phyloP scores from a whole-genome alignment of 2,113 vertebrate species.

The Equus quagga region DNA sequence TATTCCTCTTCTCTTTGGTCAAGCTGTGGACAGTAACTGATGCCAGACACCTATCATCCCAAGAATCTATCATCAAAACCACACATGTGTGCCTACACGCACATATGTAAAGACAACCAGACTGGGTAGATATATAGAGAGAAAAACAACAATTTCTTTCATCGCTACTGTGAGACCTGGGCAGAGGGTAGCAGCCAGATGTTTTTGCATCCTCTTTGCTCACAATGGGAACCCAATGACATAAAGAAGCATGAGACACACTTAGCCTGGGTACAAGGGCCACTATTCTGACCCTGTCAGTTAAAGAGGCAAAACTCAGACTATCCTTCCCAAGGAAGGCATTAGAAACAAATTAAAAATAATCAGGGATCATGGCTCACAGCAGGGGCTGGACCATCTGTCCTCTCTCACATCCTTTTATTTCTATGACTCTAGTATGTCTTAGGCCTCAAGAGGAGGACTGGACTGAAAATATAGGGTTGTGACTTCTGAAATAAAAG shows the following conservation, averaged over 20 bases:
- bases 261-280: neutral
- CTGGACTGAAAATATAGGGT: neutral
- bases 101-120: neutral
- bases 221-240: neutral
- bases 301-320: neutral
- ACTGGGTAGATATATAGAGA: neutral
- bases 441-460: neutral
- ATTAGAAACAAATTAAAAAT: neutral
- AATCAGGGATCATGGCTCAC: neutral
- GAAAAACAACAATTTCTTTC: neutral
- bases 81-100: rapidly evolving
- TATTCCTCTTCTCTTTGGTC: neutral
- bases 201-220: neutral
- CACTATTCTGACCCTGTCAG: neutral
- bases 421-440: neutral
- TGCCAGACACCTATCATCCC: neutral
- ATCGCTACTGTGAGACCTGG: neutral
- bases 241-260: neutral
- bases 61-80: neutral
- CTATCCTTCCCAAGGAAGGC: neutral
- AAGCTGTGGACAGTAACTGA: neutral
- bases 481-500: neutral
- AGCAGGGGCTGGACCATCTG: too few species aligned
- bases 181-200: too few species aligned
- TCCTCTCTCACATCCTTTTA: neutral